These are phyloP conservation scores for Burhinus bistriatus DNA, from an alignment of 2,113 vertebrate species.

Conservation along the genomic window DNA sequence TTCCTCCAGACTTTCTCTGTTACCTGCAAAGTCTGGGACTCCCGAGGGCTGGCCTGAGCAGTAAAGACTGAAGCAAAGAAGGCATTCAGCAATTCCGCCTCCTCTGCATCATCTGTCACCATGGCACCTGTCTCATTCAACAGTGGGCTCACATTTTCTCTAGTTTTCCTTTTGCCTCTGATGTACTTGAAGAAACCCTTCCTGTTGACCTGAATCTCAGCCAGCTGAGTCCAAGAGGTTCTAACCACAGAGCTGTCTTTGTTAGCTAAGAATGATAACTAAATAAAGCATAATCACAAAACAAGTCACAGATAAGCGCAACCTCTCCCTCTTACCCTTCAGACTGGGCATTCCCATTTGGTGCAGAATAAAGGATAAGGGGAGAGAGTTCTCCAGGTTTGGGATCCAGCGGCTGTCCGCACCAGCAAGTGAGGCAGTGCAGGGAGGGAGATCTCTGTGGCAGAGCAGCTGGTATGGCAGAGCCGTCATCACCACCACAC, in stretches of 20 bases:
- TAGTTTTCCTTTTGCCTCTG: too few relatives aligned
- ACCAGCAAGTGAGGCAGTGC: neutral
- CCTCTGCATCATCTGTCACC: too few relatives aligned
- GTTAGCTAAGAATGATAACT: neutral
- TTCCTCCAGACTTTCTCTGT: too few relatives aligned
- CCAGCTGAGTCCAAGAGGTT: neutral
- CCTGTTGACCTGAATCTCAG: neutral
- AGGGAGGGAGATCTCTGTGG: neutral
- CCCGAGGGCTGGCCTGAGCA: too few relatives aligned
- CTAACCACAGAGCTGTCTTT: neutral
- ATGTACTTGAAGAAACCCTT: too few relatives aligned
- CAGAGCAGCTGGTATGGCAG: neutral
- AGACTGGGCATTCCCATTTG: neutral
- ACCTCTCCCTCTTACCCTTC: neutral
- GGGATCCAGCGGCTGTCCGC: neutral
- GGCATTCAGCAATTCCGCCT: too few relatives aligned
- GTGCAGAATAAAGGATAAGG: neutral
- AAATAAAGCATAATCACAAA: neutral
- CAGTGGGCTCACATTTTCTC: too few relatives aligned
- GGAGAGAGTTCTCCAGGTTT: neutral
- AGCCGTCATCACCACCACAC: accelerated
- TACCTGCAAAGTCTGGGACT: too few relatives aligned
- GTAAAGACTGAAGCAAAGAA: too few relatives aligned
- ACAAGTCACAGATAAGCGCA: accelerated
- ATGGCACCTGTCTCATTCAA: too few relatives aligned